phyloP scores from a whole-genome alignment of 2,113 vertebrate genomes.

The Leuciscus idus region DNA sequence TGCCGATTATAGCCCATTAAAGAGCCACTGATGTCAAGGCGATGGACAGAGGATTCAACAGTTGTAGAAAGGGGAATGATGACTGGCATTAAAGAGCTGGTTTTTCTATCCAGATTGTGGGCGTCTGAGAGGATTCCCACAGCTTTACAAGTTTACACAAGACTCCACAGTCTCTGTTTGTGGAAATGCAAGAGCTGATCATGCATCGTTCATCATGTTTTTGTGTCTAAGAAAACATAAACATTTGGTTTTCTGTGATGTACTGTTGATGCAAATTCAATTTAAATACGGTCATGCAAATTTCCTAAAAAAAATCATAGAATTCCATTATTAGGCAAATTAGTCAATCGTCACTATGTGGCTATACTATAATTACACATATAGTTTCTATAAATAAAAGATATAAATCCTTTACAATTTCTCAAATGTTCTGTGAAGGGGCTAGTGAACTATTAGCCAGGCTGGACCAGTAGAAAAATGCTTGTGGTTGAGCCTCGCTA shows the following conservation, averaged over 20 bases:
- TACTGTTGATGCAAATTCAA: neutral
- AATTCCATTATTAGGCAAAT: neutral
- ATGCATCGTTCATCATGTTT: conserved; percentile 18
- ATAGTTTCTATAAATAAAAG: neutral
- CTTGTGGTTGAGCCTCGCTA: neutral
- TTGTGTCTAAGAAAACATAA: neutral
- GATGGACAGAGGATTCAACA: neutral
- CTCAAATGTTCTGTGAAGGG: neutral
- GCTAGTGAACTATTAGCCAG: neutral
- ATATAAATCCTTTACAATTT: neutral
- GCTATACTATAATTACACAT: neutral
- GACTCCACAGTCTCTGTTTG: neutral
- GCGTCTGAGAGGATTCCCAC: neutral
- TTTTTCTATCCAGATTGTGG: conserved; percentile 10
- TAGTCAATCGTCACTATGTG: neutral
- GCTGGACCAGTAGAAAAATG: neutral
- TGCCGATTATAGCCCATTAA: conserved; percentile 70
- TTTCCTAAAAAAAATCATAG: neutral
- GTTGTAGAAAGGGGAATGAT: neutral
- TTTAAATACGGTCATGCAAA: neutral
- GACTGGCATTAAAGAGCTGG: conserved; percentile 22
- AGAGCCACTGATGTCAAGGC: conserved; percentile 64
- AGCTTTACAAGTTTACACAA: neutral
- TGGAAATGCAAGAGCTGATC: neutral
- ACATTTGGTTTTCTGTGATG: neutral